These are phyloP conservation scores for Pteruthius melanotis DNA, from an alignment of 2,113 vertebrate genomes.

Conservation along the genomic window DNA sequence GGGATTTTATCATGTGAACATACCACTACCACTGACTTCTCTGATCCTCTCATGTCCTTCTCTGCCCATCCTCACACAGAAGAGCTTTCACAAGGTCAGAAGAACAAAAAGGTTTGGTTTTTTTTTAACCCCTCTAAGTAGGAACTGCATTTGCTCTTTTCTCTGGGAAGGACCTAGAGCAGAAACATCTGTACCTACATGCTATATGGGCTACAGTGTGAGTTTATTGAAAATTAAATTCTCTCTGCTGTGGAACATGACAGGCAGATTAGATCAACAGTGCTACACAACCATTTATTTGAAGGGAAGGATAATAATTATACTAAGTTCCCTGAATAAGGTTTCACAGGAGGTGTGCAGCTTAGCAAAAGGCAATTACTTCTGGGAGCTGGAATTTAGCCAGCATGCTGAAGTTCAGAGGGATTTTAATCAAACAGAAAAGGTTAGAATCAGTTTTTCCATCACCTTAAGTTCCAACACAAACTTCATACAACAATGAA, in stretches of 20 bases:
- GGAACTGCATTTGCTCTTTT: neutral
- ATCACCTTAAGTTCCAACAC: neutral
- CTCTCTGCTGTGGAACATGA: neutral
- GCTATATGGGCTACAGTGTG: neutral
- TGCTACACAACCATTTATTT: neutral
- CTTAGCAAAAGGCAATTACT: neutral
- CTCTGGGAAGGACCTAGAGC: neutral
- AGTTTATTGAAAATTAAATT: neutral
- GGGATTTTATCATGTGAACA: neutral
- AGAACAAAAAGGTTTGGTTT: neutral
- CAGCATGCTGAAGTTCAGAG: neutral
- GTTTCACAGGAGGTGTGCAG: neutral
- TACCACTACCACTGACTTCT: neutral
- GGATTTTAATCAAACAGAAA: constrained; percentile 3
- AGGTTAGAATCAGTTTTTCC: constrained; percentile 28
- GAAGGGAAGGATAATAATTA: constrained; percentile 1
- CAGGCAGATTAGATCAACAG: neutral
- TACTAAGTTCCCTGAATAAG: neutral
- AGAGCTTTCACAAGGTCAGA: neutral
- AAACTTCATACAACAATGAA: constrained; percentile 8
- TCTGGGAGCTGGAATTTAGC: constrained; percentile 11
- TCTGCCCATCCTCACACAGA: neutral
- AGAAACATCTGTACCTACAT: neutral
- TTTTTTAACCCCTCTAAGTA: neutral
- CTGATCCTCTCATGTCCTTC: neutral